These are phyloP conservation scores for Anguilla obscura DNA, from an alignment of 2,797 vertebrate species.

Conservation along the genomic window DNA sequence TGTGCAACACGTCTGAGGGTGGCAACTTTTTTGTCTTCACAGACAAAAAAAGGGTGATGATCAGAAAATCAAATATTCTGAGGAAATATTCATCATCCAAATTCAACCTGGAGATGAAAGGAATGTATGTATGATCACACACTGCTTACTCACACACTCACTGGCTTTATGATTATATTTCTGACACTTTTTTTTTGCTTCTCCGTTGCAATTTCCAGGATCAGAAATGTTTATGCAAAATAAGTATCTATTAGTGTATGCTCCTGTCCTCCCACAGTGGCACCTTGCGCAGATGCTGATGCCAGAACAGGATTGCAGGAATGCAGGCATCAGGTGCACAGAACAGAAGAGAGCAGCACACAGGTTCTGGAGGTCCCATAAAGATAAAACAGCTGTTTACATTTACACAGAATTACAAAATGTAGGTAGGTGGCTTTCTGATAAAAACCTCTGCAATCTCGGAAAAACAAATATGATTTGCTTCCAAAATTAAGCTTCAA, in stretches of 20 bases:
- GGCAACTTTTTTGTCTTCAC: conserved; percentile 85
- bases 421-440: too few relatives aligned
- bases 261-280: not conserved
- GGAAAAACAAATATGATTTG: too few relatives aligned
- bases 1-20: conserved; percentile 55
- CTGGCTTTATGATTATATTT: not conserved
- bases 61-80: conserved; percentile 54
- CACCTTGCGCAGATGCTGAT: not conserved
- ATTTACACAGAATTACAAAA: too few relatives aligned
- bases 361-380: conserved; percentile 62
- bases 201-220: not conserved
- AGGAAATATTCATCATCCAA: conserved; percentile 88
- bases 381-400: too few relatives aligned
- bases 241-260: not conserved
- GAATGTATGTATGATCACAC: conserved; percentile 45
- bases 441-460: too few relatives aligned
- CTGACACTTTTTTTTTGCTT: not conserved
- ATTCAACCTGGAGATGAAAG: conserved; percentile 89
- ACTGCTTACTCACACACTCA: not conserved
- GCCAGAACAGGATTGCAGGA: conserved; percentile 67
- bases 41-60: conserved; percentile 72
- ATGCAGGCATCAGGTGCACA: conserved; percentile 64
- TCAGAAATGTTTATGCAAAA: not conserved
- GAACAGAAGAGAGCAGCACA: conserved; percentile 66
- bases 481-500: too few relatives aligned